phyloP scores from a whole-genome alignment of 1,140 invertebrate genomes.

The Magallana angulata region DNA sequence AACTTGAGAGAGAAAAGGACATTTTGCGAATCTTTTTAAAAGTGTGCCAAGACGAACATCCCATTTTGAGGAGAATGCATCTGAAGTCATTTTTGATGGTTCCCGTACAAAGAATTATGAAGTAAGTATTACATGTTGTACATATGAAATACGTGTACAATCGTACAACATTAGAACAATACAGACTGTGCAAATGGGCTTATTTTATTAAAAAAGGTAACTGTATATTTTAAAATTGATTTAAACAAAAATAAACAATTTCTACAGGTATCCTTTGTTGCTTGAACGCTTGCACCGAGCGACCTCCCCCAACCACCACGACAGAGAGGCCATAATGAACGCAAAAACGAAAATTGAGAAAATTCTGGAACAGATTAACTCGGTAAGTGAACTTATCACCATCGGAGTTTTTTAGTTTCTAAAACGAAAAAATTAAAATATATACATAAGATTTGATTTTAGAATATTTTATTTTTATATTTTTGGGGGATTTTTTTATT shows the following conservation, averaged over 20 bases:
- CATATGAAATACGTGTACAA: not conserved
- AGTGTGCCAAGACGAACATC: slow-evolving; percentile 98
- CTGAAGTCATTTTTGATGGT: slow-evolving; percentile 97
- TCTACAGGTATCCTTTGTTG: slow-evolving; percentile 94
- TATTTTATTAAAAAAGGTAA: not conserved
- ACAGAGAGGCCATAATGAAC: slow-evolving; percentile 86
- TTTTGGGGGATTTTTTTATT: slow-evolving; percentile 23
- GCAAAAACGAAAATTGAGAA: slow-evolving; percentile 95
- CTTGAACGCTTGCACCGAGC: slow-evolving; percentile 93
- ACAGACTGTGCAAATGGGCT: not conserved
- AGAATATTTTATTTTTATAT: not conserved
- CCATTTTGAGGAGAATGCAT: slow-evolving; percentile 94
- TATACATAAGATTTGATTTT: not conserved
- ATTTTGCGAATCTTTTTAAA: slow-evolving; percentile 94
- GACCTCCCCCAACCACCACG: slow-evolving; percentile 89
- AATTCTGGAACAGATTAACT: slow-evolving; percentile 95
- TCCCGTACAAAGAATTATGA: slow-evolving; percentile 80
- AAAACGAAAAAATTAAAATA: not conserved
- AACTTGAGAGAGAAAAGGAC: slow-evolving; percentile 97
- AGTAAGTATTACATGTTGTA: slow-evolving; percentile 80
- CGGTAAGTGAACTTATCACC: slow-evolving; percentile 69
- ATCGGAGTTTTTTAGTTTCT: not conserved
- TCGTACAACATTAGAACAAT: not conserved
- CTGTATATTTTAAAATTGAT: too few species aligned
- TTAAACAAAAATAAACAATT: not conserved